phyloP scores from a whole-genome alignment of 1,140 invertebrate genomes.

The Phortica variegata region DNA sequence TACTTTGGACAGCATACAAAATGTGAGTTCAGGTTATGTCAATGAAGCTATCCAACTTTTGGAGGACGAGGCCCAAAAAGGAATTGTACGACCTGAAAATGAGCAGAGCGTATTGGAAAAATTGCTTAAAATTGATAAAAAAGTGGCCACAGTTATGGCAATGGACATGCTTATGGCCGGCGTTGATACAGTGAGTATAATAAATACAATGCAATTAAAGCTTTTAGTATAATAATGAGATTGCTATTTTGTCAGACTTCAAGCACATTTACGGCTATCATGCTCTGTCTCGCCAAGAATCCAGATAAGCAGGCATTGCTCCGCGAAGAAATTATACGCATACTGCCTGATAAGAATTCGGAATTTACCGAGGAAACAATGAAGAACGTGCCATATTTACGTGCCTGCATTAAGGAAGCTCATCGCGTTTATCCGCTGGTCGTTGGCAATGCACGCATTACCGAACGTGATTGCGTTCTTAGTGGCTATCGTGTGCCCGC shows the following conservation, averaged over 20 bases:
- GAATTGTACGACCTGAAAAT: constrained; percentile 20
- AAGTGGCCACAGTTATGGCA: constrained; percentile 55
- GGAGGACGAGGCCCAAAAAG: constrained; percentile 28
- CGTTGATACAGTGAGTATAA: constrained; percentile 38
- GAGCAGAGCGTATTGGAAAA: constrained; percentile 46
- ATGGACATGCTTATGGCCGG: constrained; percentile 51
- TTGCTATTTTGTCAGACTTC: constrained; percentile 21
- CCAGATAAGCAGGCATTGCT: constrained; percentile 68
- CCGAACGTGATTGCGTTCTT: constrained; percentile 61
- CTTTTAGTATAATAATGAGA: background rate
- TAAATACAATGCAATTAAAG: background rate
- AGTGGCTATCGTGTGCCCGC: constrained; percentile 65
- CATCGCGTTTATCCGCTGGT: constrained; percentile 61
- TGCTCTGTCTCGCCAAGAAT: constrained; percentile 64
- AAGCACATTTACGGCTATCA: constrained; percentile 18
- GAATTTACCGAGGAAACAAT: constrained; percentile 61
- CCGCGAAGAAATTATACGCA: constrained; percentile 63
- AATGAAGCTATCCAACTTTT: constrained; percentile 39
- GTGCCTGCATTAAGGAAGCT: constrained; percentile 68
- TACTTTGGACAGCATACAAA: constrained; percentile 42
- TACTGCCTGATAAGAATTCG: constrained; percentile 58
- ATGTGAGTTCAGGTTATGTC: constrained; percentile 26
- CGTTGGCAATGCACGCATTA: constrained; percentile 58
- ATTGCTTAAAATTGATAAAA: constrained; percentile 56
- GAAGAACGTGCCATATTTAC: constrained; percentile 63